These are phyloP conservation scores for Pelecanus crispus DNA, from an alignment of 2,113 vertebrate genomes.

Conservation along the genomic window DNA sequence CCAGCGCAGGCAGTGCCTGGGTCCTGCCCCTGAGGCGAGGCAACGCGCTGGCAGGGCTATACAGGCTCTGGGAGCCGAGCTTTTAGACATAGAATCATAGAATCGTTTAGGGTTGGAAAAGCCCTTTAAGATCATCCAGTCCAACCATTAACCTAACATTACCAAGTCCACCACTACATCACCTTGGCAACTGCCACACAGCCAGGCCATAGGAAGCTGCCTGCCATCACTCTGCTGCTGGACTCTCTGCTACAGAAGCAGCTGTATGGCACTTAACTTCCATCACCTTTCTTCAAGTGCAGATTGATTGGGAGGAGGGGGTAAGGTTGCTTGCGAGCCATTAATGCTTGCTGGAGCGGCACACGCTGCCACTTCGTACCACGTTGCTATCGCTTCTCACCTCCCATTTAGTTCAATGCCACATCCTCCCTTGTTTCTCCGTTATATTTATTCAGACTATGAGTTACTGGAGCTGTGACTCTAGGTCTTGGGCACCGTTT, in stretches of 20 bases:
- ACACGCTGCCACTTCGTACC: neutral
- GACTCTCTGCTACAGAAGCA: neutral
- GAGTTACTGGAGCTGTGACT: neutral
- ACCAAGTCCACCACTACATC: too few species aligned
- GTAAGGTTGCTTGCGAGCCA: neutral
- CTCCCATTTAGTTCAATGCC: neutral
- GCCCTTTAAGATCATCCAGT: too few species aligned
- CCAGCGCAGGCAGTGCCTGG: neutral
- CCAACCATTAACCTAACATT: too few species aligned
- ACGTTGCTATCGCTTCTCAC: neutral
- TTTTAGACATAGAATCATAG: too few species aligned
- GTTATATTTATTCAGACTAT: neutral
- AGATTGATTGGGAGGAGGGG: neutral
- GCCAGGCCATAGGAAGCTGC: neutral
- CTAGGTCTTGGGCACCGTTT: neutral
- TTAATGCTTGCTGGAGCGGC: neutral
- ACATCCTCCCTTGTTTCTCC: neutral
- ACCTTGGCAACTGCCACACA: neutral
- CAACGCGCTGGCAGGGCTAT: fast-evolving
- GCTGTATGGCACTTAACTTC: neutral
- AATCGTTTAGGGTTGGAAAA: too few species aligned
- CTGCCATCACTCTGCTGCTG: neutral
- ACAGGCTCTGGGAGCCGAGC: neutral
- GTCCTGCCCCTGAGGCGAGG: neutral
- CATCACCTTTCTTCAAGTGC: neutral